Evolutionary conservation across 2,113 vertebrate genomes (phyloP).

Genomic region (Larimichthys crocea): DNA sequence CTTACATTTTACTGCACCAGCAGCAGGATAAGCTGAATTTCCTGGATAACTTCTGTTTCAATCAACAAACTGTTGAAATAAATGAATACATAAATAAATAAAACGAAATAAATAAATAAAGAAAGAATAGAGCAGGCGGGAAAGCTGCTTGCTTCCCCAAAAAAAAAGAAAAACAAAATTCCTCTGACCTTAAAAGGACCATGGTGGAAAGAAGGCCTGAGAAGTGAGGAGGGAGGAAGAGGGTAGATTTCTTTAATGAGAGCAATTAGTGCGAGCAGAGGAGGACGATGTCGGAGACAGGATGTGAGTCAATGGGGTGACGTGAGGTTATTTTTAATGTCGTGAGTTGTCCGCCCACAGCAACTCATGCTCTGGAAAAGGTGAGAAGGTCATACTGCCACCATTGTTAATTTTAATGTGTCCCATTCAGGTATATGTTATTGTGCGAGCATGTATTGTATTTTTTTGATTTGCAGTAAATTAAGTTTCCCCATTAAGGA

Average conservation of each 20-base stretch:
- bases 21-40: slow-evolving; percentile 39
- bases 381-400: not conserved
- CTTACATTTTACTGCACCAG: slow-evolving; percentile 31
- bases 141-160: not conserved
- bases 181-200: slow-evolving; percentile 18
- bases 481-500: slow-evolving; percentile 25
- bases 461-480: slow-evolving; percentile 16
- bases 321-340: slow-evolving; percentile 16
- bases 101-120: too few relatives aligned
- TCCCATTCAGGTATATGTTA: not conserved
- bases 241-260: slow-evolving; percentile 25
- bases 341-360: slow-evolving; percentile 5
- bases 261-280: slow-evolving; percentile 19
- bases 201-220: not conserved
- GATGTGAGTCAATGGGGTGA: slow-evolving; percentile 9
- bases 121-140: not conserved
- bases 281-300: slow-evolving; percentile 11
- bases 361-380: not conserved
- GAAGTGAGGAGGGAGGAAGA: not conserved
- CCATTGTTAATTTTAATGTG: not conserved
- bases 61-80: slow-evolving; percentile 21
- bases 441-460: not conserved
- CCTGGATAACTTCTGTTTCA: slow-evolving; percentile 44
- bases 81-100: not conserved
- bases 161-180: slow-evolving; percentile 14